Percentiles rank a stretch among this genome's conserved stretches.
Conservation (phyloP, 2,797 vertebrate species). For the Zalophus californianus region DNA sequence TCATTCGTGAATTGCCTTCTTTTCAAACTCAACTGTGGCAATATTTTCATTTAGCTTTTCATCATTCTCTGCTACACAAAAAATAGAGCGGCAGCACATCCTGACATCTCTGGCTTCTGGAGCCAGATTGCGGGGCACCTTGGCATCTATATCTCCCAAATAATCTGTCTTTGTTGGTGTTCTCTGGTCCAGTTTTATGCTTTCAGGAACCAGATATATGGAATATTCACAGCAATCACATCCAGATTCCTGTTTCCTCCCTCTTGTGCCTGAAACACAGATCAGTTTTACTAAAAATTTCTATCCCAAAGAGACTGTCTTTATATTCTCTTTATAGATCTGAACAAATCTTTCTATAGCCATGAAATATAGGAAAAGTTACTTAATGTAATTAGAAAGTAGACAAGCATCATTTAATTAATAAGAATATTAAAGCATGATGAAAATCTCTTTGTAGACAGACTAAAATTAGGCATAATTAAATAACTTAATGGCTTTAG, state of each 20-base stretch:
- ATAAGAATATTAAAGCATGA: slow-evolving; percentile 25
- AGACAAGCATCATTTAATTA: slow-evolving; percentile 21
- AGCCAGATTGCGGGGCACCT: neutral
- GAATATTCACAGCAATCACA: slow-evolving; percentile 81
- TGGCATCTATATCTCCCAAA: neutral
- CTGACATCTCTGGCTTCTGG: neutral
- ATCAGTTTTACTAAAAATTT: slow-evolving; percentile 78
- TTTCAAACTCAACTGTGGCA: slow-evolving; percentile 52
- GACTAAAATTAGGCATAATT: slow-evolving; percentile 18
- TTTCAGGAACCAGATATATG: slow-evolving; percentile 36
- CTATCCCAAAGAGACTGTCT: slow-evolving; percentile 79
- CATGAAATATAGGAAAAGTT: slow-evolving; percentile 67
- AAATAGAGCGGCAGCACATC: slow-evolving; percentile 26
- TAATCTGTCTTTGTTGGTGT: slow-evolving; percentile 24
- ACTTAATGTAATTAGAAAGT: slow-evolving; percentile 34
- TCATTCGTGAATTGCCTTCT: slow-evolving; percentile 57
- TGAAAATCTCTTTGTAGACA: neutral
- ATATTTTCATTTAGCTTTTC: slow-evolving; percentile 75
- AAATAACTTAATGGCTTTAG: neutral
- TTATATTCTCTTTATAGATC: slow-evolving; percentile 83
- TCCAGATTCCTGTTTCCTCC: slow-evolving; percentile 83
- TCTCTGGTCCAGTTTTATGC: slow-evolving; percentile 19
- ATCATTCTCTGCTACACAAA: neutral
- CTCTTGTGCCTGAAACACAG: slow-evolving; percentile 85
- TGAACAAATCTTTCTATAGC: slow-evolving; percentile 71